These are phyloP conservation scores for Penaeus japonicus DNA, from an alignment of 1,140 invertebrate genomes.

Conservation along the genomic window DNA sequence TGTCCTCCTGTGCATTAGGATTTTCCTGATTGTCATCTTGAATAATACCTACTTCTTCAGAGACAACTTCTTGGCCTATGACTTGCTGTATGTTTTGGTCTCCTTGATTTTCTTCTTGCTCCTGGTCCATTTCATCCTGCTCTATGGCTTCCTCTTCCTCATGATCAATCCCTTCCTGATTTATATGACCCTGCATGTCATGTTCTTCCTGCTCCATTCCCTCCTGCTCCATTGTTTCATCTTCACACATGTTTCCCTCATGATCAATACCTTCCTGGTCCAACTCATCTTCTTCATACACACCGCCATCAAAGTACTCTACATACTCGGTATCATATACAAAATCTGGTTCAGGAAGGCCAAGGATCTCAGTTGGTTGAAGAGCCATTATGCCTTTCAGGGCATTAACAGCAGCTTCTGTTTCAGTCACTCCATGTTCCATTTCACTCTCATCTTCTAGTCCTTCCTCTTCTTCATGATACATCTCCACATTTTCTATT, in stretches of 20 bases:
- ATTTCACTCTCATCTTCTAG: not conserved
- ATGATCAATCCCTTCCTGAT: not conserved
- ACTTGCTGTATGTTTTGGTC: not conserved
- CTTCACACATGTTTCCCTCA: not conserved
- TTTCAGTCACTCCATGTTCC: slow-evolving; percentile 25
- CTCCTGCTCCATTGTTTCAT: slow-evolving; percentile 3
- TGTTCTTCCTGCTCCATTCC: not conserved
- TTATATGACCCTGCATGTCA: not conserved
- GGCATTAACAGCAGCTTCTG: slow-evolving; percentile 50
- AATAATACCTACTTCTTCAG: not conserved
- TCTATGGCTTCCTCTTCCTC: not conserved
- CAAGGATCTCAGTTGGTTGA: slow-evolving; percentile 51
- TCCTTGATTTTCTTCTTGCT: not conserved
- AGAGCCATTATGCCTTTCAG: slow-evolving; percentile 48
- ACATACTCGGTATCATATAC: slow-evolving; percentile 40
- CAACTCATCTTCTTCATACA: slow-evolving; percentile 50
- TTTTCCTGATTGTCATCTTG: not conserved
- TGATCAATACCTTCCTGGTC: not conserved
- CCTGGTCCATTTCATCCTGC: not conserved
- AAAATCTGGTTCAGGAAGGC: slow-evolving; percentile 39
- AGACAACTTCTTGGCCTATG: not conserved
- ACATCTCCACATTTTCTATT: slow-evolving; percentile 14
- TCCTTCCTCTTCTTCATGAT: slow-evolving; percentile 9
- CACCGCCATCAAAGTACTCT: slow-evolving; percentile 54
- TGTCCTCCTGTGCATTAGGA: not conserved